Percentiles rank a stretch among this genome's conserved stretches.
phyloP scores from a whole-genome alignment of 2,113 vertebrate species.

The Cnemophilus loriae region DNA sequence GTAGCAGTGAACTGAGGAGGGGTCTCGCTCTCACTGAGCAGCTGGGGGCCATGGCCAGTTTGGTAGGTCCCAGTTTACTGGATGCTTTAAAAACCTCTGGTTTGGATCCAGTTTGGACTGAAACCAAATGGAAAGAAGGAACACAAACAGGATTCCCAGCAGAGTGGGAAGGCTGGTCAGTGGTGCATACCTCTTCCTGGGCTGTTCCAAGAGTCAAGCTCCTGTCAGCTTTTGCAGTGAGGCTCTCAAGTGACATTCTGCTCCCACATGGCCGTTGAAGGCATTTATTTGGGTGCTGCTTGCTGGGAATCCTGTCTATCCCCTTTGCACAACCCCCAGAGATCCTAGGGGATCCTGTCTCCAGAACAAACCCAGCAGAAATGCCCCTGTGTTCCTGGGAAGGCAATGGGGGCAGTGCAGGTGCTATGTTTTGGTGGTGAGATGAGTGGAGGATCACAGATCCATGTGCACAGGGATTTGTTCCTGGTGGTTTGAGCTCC shows the following conservation, averaged over 20 bases:
- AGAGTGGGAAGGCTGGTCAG: neutral
- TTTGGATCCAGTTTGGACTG: neutral
- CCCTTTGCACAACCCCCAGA: neutral
- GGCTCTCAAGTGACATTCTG: neutral
- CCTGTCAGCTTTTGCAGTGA: accelerated
- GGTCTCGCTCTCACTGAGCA: accelerated
- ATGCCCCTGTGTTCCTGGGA: neutral
- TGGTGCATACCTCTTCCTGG: neutral
- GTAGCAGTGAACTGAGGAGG: accelerated
- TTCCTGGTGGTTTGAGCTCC: neutral
- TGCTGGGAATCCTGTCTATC: neutral
- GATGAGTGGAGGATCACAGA: neutral
- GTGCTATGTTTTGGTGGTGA: accelerated
- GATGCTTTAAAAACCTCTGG: neutral
- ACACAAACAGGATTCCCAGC: neutral
- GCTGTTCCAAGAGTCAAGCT: neutral
- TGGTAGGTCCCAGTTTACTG: neutral
- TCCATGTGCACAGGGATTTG: neutral
- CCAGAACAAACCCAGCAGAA: neutral
- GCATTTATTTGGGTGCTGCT: neutral
- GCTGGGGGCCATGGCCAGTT: neutral
- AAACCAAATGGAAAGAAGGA: neutral
- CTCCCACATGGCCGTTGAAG: neutral
- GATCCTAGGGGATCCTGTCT: neutral
- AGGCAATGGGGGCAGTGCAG: neutral